A percentile compares a stretch with the other conserved stretches of the same genome.
Evolutionary conservation across 2,888 invertebrate genomes (phyloP).

Genomic region (Cantharis lateralis): DNA sequence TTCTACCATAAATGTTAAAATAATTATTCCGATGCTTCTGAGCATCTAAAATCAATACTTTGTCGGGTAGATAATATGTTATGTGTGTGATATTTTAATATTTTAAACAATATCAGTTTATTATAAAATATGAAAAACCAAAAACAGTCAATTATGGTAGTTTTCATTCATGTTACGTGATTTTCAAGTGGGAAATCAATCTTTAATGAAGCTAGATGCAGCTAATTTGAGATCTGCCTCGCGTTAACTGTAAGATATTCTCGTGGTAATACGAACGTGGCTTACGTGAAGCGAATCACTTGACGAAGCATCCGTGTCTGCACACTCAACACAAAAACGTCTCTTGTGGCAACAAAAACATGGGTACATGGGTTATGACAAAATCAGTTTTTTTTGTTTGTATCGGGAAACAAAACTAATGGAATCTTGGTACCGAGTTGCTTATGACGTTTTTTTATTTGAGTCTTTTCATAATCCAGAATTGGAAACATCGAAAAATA

Average conservation of each 20-base stretch:
- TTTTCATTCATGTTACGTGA: background rate
- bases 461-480: background rate
- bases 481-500: too few species aligned
- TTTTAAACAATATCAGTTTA: too few species aligned
- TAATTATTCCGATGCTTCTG: background rate
- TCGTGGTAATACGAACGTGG: background rate
- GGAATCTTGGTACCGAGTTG: background rate
- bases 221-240: background rate
- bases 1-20: background rate
- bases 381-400: background rate
- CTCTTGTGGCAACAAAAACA: background rate
- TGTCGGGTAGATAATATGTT: background rate
- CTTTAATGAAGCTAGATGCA: background rate
- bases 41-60: background rate
- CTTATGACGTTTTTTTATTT: too few species aligned
- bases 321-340: background rate
- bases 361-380: background rate
- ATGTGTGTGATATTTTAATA: too few species aligned
- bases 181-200: background rate
- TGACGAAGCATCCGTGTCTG: background rate
- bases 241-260: background rate
- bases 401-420: too few species aligned
- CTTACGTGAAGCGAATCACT: background rate
- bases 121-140: background rate
- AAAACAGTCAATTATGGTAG: background rate